These are phyloP conservation scores for Otus scops DNA, from an alignment of 2,797 vertebrate genomes.

Conservation along the genomic window DNA sequence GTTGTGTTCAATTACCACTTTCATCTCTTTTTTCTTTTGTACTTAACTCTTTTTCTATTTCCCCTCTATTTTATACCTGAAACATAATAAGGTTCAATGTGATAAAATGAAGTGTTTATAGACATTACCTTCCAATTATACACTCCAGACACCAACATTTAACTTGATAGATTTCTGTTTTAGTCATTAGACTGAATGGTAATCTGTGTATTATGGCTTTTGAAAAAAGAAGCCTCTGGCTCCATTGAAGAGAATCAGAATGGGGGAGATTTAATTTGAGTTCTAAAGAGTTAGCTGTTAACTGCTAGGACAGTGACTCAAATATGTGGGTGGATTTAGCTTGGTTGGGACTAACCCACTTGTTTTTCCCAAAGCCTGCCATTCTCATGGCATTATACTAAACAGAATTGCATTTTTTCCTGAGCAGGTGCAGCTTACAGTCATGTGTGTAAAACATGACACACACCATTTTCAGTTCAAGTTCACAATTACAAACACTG, in stretches of 20 bases:
- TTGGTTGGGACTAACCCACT: not conserved
- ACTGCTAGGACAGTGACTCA: not conserved
- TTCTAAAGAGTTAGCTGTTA: not conserved
- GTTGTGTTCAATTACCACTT: slow-evolving; percentile 38
- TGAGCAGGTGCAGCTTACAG: not conserved
- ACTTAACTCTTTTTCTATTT: slow-evolving; percentile 25
- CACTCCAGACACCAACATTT: not conserved
- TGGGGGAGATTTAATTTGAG: not conserved
- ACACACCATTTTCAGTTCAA: not conserved
- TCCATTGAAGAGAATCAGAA: not conserved
- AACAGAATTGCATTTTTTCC: not conserved
- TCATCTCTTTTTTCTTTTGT: slow-evolving; percentile 10
- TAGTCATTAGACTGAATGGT: not conserved
- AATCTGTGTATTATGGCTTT: not conserved
- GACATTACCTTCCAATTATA: not conserved
- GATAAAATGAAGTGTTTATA: not conserved
- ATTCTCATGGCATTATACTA: not conserved
- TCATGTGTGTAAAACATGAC: not conserved
- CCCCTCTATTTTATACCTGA: slow-evolving; percentile 9
- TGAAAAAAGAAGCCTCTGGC: not conserved
- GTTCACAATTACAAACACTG: not conserved
- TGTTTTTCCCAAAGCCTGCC: not conserved
- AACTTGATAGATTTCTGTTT: not conserved
- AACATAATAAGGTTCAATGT: not conserved
- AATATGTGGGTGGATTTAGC: not conserved